Base-by-base conservation (phyloP, 2,113 vertebrate species). In the Vulpes vulpes region DNA sequence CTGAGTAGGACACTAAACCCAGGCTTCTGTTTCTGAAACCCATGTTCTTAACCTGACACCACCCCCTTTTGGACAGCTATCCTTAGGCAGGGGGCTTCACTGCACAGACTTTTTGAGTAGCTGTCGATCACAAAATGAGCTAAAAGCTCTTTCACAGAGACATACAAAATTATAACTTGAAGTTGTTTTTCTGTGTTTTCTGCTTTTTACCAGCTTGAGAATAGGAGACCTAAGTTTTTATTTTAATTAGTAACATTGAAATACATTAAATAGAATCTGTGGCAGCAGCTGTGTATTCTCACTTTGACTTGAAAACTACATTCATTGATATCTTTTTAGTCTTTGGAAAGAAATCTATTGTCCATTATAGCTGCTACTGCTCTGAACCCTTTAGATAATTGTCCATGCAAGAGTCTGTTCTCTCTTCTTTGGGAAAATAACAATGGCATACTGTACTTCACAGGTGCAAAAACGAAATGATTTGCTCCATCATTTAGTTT, bases 211-310 rank as follows among this genome's bases (percentile, higher is more conserved):
- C 73, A 87, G 73, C 94, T 95, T 78, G 30, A 93, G 65, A 93
- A 94, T 87, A 96, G 17, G 79, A 92, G 64, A 79, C 69, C 55
- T 91, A 91, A 93, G 53, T 96, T 97, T 97, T 96, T 82, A 87
- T 96, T 97, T 98, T 97, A 96, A 98, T 98, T 96, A 98, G 95
- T 89, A 87, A 95, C 88, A 98, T 97, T 98, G 97, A 98, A 98
- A 96, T 97, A 87, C 38, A 19, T 81, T 94, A 96, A 97, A 97
- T 97, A 76, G 97, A 97, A 86, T 97, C 96, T 94, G 43, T 96
- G 83, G 94, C 19, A 5, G 91, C 97, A 98, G 94, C 65, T 73
- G 3, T 93, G 49, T 95, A n/a, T 98, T 98, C 97, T 69, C 69
- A 49, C 65, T 96, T 86, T 64, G 78, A 95, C 60, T 90, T 97